Evolutionary conservation across 2,888 invertebrate species (phyloP).

Genomic region (Chaitophorus viminalis): DNA sequence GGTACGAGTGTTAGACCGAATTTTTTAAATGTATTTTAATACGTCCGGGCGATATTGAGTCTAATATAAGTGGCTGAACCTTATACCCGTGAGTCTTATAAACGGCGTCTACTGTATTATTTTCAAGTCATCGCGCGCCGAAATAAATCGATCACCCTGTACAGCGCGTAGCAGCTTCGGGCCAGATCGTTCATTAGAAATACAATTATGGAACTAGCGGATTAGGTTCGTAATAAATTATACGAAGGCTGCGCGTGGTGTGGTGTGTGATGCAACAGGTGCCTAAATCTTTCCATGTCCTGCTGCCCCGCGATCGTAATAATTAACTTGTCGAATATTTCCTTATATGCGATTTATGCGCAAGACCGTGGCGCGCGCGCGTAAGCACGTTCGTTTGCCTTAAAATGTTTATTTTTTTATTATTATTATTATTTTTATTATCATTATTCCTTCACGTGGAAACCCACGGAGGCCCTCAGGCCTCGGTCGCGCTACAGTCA

Average conservation of each 20-base stretch:
- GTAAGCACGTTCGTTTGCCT: conserved; percentile 6
- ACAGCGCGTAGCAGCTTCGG: not conserved
- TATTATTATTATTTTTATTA: not conserved
- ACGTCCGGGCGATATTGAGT: no score
- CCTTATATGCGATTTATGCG: conserved; percentile 44
- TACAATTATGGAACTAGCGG: conserved; percentile 55
- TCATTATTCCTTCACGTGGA: conserved; percentile 23
- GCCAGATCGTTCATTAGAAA: conserved; percentile 51
- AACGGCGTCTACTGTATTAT: no score
- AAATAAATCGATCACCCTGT: not conserved
- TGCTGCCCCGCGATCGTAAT: conserved; percentile 31
- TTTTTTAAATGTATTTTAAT: no score
- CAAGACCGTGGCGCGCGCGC: no score
- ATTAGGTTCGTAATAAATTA: conserved; percentile 57
- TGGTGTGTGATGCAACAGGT: conserved; percentile 27
- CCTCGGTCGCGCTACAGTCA: conserved; percentile 1
- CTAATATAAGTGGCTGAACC: no score
- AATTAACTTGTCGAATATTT: conserved; percentile 60
- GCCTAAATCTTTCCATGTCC: conserved; percentile 56
- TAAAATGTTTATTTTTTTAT: conserved; percentile 23
- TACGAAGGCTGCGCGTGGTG: not conserved
- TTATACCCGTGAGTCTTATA: no score
- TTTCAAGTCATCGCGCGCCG: not conserved
- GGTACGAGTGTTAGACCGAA: no score
- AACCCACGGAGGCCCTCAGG: conserved; percentile 19